Percentiles rank a stretch among this genome's conserved stretches.
Evolutionary conservation across 1,140 invertebrate genomes (phyloP).

Genomic region (Drosophila simulans): DNA sequence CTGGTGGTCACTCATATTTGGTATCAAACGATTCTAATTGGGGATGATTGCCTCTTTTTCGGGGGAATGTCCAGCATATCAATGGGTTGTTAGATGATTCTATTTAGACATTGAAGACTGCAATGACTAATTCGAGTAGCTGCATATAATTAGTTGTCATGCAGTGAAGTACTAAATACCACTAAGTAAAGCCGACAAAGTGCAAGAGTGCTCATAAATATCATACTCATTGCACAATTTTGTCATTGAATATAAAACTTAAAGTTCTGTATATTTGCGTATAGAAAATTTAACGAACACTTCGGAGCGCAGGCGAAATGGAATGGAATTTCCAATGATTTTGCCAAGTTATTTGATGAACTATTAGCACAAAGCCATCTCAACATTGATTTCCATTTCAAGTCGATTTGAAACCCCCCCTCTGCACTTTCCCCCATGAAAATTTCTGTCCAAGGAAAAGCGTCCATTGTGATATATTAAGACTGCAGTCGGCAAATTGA

Average conservation of each 20-base stretch:
- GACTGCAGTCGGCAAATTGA: conserved; percentile 47
- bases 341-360: conserved; percentile 33
- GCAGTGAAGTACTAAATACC: no score
- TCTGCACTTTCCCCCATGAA: neutral
- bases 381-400: conserved; percentile 26
- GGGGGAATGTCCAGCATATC: neutral
- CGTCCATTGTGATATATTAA: conserved; percentile 23
- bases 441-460: neutral
- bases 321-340: conserved; percentile 18
- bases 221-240: no score
- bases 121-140: neutral
- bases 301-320: conserved; percentile 1
- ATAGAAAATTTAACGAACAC: no score
- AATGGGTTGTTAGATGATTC: neutral
- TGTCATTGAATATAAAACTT: no score
- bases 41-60: conserved; percentile 9
- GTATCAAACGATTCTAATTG: conserved; percentile 39
- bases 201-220: no score
- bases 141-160: no score
- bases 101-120: neutral
- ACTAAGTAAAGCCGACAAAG: no score
- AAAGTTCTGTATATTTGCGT: no score
- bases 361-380: conserved; percentile 33
- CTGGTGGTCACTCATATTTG: conserved; percentile 33
- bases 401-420: neutral